Evolutionary conservation across 2,113 vertebrate genomes (phyloP), one percentile per base, ranked within the genome.

Genomic region (Boleophthalmus pectinirostris): DNA sequence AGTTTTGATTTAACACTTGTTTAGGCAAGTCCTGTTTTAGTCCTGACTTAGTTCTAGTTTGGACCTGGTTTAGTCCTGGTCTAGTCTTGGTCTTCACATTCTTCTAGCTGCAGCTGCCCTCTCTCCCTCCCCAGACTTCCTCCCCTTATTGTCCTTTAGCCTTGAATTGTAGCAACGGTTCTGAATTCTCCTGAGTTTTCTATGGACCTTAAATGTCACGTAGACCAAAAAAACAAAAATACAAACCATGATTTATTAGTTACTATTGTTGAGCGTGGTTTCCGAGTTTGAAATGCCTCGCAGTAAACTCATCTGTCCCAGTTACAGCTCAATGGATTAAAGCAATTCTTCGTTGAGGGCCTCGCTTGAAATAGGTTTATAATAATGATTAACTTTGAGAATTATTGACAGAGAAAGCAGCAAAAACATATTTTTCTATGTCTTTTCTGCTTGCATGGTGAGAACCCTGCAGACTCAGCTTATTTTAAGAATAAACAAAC

Each of bases 101-200:
- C 38, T 11, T 43, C 38, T 43, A 43, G 38, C 8, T 43, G 38
- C 38, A 43, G 38, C 56, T 25, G 56, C 11, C 24, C 12, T 24
- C 14, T 45, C 46, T 47, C 16, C n/a, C 51, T 54, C 20, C 18
- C 10, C n/a, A 54, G 1, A 54, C 51, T 54, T 54, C 51, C 51
- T 54, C 51, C 51, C 9, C 51, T 54, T 54, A 53, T 54, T 54
- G 51, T 54, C 51, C 51, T 54, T 54, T n/a, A 54, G 51, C 51
- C 51, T 54, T 54, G 51, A 54, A 54, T 54, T 10, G 51, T 53
- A 8, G 18, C 49, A 2, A 20, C 1, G 2, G 20, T 5, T 51
- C 16, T 51, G 51, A 54, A n/a, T 10, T 21, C n/a, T 54, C 20
- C n/a, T 0, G 49, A 20, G 38, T 43, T 43, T 43, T 43, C 7